phyloP scores from a whole-genome alignment of 1,140 invertebrate species.

The Eufriesea mexicana region DNA sequence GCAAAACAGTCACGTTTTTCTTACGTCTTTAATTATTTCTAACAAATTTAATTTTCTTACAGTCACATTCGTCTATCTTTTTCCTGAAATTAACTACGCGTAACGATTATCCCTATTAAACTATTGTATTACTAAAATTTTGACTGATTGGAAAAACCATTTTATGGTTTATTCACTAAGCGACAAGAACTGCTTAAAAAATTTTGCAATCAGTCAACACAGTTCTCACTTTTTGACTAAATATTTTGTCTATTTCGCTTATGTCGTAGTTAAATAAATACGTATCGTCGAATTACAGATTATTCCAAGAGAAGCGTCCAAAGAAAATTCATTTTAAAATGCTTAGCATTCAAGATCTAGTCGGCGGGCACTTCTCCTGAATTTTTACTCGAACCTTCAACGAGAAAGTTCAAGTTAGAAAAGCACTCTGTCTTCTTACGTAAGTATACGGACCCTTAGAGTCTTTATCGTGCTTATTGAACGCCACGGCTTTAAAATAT shows the following conservation, averaged over 20 bases:
- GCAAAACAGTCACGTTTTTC: background rate
- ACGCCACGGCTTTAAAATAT: constrained; percentile 1
- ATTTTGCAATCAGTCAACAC: constrained; percentile 4
- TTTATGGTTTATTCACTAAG: background rate
- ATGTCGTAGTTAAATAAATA: constrained; percentile 20
- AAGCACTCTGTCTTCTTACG: constrained; percentile 34
- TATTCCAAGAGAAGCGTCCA: background rate
- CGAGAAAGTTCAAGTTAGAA: constrained; percentile 24
- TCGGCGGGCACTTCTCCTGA: background rate
- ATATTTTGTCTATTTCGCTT: constrained; percentile 5
- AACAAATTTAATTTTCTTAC: background rate
- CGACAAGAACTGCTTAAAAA: background rate
- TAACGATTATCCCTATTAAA: no score
- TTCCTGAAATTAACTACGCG: no score
- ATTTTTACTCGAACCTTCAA: background rate
- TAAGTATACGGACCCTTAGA: constrained; percentile 4
- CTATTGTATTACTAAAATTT: no score
- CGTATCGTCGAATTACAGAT: background rate
- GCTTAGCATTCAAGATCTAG: background rate
- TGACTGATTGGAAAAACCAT: no score
- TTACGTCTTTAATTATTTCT: background rate
- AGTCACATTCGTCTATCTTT: background rate
- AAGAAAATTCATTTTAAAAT: constrained; percentile 19
- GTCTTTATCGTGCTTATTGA: background rate
- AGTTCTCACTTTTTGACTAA: background rate